Percentiles rank a stretch among this genome's conserved stretches.
phyloP scores from a whole-genome alignment of 2,113 vertebrate species.

The Chionomys nivalis region DNA sequence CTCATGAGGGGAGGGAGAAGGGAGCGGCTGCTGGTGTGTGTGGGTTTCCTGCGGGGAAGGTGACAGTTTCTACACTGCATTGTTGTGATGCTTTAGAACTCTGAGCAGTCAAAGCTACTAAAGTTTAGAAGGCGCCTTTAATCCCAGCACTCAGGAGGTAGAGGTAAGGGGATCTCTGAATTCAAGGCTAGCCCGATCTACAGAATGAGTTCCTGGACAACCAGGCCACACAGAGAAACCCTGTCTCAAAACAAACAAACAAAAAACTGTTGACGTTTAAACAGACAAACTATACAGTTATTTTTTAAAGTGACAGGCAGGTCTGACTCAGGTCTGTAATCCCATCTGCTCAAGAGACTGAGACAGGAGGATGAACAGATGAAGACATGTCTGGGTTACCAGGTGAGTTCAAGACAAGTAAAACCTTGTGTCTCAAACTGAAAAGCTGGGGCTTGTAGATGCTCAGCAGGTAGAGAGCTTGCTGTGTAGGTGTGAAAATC shows the following conservation, averaged over 20 bases:
- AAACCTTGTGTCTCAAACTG: neutral
- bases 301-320: neutral
- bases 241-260: neutral
- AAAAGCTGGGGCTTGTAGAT: neutral
- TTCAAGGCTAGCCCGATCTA: neutral
- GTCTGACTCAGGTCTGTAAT: neutral
- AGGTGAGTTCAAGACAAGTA: neutral
- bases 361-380: neutral
- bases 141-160: neutral
- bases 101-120: neutral
- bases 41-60: neutral
- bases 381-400: neutral
- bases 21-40: too few species aligned
- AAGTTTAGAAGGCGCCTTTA: neutral
- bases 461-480: neutral
- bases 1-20: too few species aligned
- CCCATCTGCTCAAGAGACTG: neutral
- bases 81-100: neutral
- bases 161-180: neutral
- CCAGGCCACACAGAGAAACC: neutral
- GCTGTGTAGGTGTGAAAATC: neutral
- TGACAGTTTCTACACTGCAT: neutral
- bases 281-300: neutral
- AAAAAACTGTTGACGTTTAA: neutral
- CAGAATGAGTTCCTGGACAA: neutral